A percentile compares a stretch with the other conserved stretches of the same genome.
These are phyloP conservation scores for Urophycis tenuis DNA, from an alignment of 2,797 vertebrate genomes.

Conservation along the genomic window DNA sequence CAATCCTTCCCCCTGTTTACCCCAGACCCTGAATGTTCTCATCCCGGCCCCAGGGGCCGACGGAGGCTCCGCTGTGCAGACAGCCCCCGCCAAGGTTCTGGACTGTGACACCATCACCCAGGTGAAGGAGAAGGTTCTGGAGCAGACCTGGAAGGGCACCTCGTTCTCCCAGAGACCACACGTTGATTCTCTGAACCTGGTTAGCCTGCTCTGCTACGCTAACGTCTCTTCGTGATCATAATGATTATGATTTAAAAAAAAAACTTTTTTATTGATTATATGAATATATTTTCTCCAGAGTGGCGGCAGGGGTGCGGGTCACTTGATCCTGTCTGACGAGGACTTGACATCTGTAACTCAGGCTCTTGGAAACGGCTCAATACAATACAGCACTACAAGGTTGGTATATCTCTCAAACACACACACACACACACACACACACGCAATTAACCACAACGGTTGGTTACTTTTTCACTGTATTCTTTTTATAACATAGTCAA, in stretches of 20 bases:
- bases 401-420: slow-evolving; percentile 33
- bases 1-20: slow-evolving; percentile 20
- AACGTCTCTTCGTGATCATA: background rate
- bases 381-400: slow-evolving; percentile 96
- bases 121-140: slow-evolving; percentile 95
- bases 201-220: slow-evolving; percentile 53
- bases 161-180: slow-evolving; percentile 85
- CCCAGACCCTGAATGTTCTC: slow-evolving; percentile 85
- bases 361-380: slow-evolving; percentile 92
- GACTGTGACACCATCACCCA: slow-evolving; percentile 97
- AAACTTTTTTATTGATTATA: background rate
- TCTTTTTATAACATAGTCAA: background rate
- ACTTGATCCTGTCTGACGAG: slow-evolving; percentile 93
- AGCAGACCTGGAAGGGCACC: slow-evolving; percentile 88
- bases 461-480: background rate
- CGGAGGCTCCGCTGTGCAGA: slow-evolving; percentile 67
- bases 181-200: slow-evolving; percentile 86
- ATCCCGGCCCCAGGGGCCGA: slow-evolving; percentile 64
- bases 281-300: slow-evolving; percentile 63
- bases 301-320: slow-evolving; percentile 96
- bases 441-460: background rate
- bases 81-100: slow-evolving; percentile 84
- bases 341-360: slow-evolving; percentile 92
- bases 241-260: background rate
- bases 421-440: background rate